These are phyloP conservation scores for Phyllotreta striolata DNA, from an alignment of 2,888 invertebrate species.

Conservation along the genomic window DNA sequence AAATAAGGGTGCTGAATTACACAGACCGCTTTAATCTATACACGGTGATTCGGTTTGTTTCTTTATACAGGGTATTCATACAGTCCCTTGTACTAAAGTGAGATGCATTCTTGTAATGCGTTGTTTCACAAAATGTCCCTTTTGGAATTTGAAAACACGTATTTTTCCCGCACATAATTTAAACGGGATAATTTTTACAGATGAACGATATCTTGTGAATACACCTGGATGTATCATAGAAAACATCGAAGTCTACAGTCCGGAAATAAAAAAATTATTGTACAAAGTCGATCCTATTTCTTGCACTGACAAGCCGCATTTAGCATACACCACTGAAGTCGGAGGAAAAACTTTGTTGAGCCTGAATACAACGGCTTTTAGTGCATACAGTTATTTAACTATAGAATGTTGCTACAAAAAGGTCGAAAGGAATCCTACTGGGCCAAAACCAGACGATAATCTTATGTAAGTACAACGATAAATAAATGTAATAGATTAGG, in stretches of 20 bases:
- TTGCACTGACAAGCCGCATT: conserved; percentile 27
- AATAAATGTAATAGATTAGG: not conserved
- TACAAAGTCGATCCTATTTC: conserved; percentile 27
- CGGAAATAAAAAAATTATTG: conserved; percentile 30
- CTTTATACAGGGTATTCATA: no score
- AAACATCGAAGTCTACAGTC: conserved; percentile 31
- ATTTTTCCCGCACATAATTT: no score
- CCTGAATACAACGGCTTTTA: conserved; percentile 23
- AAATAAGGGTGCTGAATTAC: no score
- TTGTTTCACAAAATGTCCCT: no score
- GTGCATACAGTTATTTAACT: conserved; percentile 27
- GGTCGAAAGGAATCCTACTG: conserved; percentile 24
- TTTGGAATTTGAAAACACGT: no score
- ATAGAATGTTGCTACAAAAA: conserved; percentile 32
- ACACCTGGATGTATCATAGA: conserved; percentile 37
- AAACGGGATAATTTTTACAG: conserved; percentile 23
- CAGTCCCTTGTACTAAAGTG: no score
- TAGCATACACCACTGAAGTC: conserved; percentile 27
- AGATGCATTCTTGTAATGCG: no score
- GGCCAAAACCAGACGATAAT: conserved; percentile 31
- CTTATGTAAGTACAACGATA: conserved; percentile 24
- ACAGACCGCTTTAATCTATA: no score
- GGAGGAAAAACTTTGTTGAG: conserved; percentile 19
- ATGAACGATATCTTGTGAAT: conserved; percentile 28
- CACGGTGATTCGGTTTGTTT: no score